Evolutionary conservation across 2,888 invertebrate species (phyloP).

Genomic region (Aplocera efformata): DNA sequence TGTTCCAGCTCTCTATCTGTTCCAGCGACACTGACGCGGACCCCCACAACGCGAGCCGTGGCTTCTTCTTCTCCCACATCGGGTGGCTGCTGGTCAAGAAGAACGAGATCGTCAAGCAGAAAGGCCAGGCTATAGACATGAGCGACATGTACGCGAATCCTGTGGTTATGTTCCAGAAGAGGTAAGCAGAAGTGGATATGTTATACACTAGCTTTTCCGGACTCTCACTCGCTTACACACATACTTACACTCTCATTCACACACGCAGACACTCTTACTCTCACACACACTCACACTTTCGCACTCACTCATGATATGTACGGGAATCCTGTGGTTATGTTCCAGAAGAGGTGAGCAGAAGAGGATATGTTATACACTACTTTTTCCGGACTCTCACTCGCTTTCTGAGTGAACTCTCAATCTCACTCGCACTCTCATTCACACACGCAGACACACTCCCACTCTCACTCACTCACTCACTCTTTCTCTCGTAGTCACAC

Average conservation of each 20-base stretch:
- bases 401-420: too few relatives aligned
- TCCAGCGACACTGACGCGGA: constrained; percentile 32
- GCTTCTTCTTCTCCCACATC: constrained; percentile 90
- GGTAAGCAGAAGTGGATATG: constrained; percentile 69
- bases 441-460: too few relatives aligned
- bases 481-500: too few relatives aligned
- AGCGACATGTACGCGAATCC: constrained; percentile 85
- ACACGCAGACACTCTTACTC: too few relatives aligned
- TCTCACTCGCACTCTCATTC: too few relatives aligned
- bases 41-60: constrained; percentile 86
- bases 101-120: constrained; percentile 85
- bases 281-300: too few relatives aligned
- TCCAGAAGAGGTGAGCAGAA: constrained; percentile 85
- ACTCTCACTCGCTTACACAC: too few relatives aligned
- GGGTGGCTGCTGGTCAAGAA: constrained; percentile 89
- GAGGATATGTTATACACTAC: neutral
- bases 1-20: too few relatives aligned
- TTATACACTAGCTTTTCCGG: neutral
- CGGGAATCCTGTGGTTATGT: constrained; percentile 83
- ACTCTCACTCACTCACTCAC: too few relatives aligned
- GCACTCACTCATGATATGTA: too few relatives aligned
- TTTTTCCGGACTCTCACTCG: neutral
- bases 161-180: constrained; percentile 84
- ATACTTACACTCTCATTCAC: too few relatives aligned
- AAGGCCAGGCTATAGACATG: constrained; percentile 84